Percentiles rank a stretch among this genome's conserved stretches.
Evolutionary conservation across 2,113 vertebrate species (phyloP).

Genomic region (Lophura nycthemera): DNA sequence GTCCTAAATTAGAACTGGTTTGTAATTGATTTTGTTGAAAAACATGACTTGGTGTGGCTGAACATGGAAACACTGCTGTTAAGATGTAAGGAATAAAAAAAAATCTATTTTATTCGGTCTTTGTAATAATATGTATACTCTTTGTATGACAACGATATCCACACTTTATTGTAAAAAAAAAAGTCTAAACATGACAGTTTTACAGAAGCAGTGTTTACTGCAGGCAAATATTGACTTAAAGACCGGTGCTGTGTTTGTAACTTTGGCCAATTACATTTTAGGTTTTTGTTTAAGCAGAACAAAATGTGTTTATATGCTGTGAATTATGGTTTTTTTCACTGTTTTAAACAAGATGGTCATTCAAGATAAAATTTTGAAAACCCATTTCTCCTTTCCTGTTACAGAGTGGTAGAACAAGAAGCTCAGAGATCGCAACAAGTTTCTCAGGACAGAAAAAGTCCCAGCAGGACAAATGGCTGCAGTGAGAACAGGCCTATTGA

Average conservation of each 20-base stretch:
- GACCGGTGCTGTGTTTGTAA: neutral
- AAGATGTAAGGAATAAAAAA: neutral
- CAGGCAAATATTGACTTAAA: neutral
- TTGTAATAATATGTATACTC: neutral
- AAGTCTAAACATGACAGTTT: neutral
- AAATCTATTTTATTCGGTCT: neutral
- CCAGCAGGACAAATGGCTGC: conserved; percentile 84
- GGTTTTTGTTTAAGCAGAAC: neutral
- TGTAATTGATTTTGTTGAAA: neutral
- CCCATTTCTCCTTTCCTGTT: neutral
- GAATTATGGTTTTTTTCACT: neutral
- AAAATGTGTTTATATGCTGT: neutral
- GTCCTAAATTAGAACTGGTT: neutral
- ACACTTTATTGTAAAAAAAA: neutral
- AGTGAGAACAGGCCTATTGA: conserved; percentile 85
- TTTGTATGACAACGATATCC: neutral
- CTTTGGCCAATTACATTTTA: neutral
- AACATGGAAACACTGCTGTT: neutral
- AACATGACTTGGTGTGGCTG: neutral
- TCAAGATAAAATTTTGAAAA: neutral
- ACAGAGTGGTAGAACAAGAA: conserved; percentile 92
- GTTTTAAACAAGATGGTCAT: conserved; percentile 7
- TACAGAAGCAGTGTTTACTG: neutral
- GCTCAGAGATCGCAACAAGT: conserved; percentile 82
- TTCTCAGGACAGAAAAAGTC: conserved; percentile 81